Evolutionary conservation across 2,888 invertebrate genomes (phyloP).

Genomic region (Cordilura impudica): DNA sequence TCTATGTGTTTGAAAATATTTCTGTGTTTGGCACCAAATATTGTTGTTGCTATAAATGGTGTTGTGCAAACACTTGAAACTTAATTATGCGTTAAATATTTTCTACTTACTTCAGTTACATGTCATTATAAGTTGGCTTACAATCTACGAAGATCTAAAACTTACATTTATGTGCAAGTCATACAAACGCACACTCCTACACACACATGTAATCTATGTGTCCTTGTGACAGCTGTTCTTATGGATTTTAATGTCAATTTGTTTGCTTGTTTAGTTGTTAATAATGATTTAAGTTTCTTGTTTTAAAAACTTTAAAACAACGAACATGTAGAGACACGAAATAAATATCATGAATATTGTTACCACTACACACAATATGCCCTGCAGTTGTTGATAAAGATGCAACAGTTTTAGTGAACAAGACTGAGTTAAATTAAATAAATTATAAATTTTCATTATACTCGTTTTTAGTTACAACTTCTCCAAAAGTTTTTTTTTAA

Average conservation of each 20-base stretch:
- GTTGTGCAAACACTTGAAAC: conserved; percentile 65
- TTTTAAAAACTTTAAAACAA: conserved; percentile 42
- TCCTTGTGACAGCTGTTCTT: conserved; percentile 46
- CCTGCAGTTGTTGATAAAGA: too few species aligned
- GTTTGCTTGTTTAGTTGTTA: conserved; percentile 39
- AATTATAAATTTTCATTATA: too few species aligned
- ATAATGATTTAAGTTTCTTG: conserved; percentile 50
- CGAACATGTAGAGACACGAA: too few species aligned
- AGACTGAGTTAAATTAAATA: too few species aligned
- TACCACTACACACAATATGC: too few species aligned
- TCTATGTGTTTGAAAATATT: too few species aligned
- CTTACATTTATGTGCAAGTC: neutral
- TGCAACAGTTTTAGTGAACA: too few species aligned
- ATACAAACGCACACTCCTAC: neutral
- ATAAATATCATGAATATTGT: neutral
- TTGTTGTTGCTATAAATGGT: conserved; percentile 67
- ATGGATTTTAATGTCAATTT: conserved; percentile 57
- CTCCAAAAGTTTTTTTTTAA: too few species aligned
- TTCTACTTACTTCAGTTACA: conserved; percentile 1
- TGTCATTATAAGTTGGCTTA: neutral
- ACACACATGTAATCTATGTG: neutral
- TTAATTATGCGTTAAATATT: conserved; percentile 71
- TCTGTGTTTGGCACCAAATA: neutral
- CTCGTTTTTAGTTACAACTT: too few species aligned
- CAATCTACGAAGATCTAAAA: neutral